These are phyloP conservation scores for Saccopteryx leptura DNA, from an alignment of 2,113 vertebrate genomes.

Conservation along the genomic window DNA sequence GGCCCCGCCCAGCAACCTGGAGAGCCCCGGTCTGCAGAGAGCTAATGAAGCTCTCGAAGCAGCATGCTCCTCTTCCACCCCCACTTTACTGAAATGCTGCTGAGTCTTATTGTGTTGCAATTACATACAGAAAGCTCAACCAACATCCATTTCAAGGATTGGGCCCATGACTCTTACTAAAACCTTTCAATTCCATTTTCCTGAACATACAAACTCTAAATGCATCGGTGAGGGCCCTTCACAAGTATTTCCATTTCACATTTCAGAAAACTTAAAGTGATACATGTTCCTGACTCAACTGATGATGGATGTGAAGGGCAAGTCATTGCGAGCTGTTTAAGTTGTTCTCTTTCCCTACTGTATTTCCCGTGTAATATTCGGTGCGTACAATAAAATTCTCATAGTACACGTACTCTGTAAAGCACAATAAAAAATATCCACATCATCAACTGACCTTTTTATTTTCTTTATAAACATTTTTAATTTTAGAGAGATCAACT, in stretches of 20 bases:
- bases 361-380: not conserved
- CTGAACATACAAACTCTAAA: constrained; percentile 74
- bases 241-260: constrained; percentile 76
- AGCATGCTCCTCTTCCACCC: constrained; percentile 61
- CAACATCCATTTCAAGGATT: constrained; percentile 78
- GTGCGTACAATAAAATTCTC: not conserved
- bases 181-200: constrained; percentile 80
- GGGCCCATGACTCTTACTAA: constrained; percentile 76
- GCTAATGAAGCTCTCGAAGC: constrained; percentile 75
- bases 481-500: not conserved
- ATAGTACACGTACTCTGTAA: not conserved
- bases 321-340: not conserved
- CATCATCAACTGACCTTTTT: not conserved
- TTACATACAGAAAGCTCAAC: constrained; percentile 75
- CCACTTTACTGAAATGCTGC: constrained; percentile 79
- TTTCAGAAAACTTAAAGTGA: constrained; percentile 67
- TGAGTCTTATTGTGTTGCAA: constrained; percentile 77
- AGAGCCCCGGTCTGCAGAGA: constrained; percentile 56
- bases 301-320: not conserved
- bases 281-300: constrained; percentile 24
- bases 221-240: constrained; percentile 76
- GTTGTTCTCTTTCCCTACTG: not conserved
- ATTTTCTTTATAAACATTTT: constrained; percentile 33
- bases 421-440: not conserved
- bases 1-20: not conserved